phyloP scores from a whole-genome alignment of 2,888 invertebrate genomes.

The Rhingia rostrata region DNA sequence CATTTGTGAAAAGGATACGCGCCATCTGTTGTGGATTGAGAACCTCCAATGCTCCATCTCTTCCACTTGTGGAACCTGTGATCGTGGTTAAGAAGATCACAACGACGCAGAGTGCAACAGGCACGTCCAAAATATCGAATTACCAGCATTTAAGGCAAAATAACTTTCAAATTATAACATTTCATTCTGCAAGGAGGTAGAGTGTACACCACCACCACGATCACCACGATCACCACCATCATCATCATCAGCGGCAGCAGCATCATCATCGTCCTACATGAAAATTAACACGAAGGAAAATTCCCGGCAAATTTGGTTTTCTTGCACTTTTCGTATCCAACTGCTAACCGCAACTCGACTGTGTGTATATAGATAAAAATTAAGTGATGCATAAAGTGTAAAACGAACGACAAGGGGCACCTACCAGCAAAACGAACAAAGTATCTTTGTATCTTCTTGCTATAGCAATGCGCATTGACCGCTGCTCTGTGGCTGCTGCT shows the following conservation, averaged over 20 bases:
- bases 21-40: constrained; percentile 52
- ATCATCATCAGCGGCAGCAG: constrained; percentile 5
- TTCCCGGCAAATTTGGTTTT: constrained; percentile 64
- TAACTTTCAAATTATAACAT: constrained; percentile 72
- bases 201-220: background rate
- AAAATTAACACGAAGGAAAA: constrained; percentile 65
- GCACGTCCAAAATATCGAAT: constrained; percentile 69
- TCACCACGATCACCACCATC: background rate
- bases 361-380: constrained; percentile 64
- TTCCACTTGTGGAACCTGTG: background rate
- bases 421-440: constrained; percentile 1
- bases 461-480: constrained; percentile 51
- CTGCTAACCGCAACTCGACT: constrained; percentile 38
- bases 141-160: constrained; percentile 69
- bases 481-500: constrained; percentile 34
- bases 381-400: constrained; percentile 71
- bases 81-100: constrained; percentile 31
- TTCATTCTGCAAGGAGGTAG: constrained; percentile 36
- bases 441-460: constrained; percentile 59
- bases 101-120: constrained; percentile 55
- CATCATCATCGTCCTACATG: constrained; percentile 54
- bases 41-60: background rate
- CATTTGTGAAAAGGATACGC: constrained; percentile 53
- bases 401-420: constrained; percentile 14
- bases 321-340: constrained; percentile 27